Base-by-base conservation (phyloP, 92 coral and sea anemone genomes). In the Heteractis magnifica region DNA sequence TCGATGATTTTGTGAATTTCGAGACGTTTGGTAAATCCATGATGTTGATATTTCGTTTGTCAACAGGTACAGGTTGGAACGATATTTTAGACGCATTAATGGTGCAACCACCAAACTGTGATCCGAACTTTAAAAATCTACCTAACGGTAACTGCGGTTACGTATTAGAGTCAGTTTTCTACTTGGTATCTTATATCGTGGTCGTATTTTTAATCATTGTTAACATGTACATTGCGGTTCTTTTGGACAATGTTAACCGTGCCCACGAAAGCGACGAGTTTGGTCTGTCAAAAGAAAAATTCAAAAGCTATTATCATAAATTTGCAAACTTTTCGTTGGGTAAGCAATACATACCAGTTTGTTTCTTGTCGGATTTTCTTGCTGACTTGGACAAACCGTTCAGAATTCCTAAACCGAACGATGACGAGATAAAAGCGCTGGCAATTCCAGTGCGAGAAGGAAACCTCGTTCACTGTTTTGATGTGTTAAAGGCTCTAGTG, bases 211-310 rank as follows among this genome's bases (percentile, higher is more conserved):
- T 96, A 52, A 94, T 92, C 9, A 92, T 96, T 53, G 98, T 96
- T 1, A 96, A 96, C 85, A 96, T 96, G 98, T 92, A 96, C 90
- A 96, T 96, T 56, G 99, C 99, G 10, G 91, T 96, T 8, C 89
- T 96, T 55, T 78, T 96, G 58, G 98, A 96, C 70, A 96, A 96
- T 84, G 97, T 96, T 13, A 94, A 92, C 48, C 92, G 98, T 6
- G 95, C 97, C 2, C 97, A 96, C 75, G 92, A 94, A 65, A 91
- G 82, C 60, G 98, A 93, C 81, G 95, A 96, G 65, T 93, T 96
- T 74, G 94, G 94, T 14, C 92, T 96, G 65, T 88, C 93, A 13
- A 93, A 94, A 62, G 99, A 96, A 15, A 90, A 92, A 71, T 93
- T 96, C 51, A 89, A 94, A 76, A 89, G 93, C 81, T 96, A 92